A percentile compares a stretch with the other conserved stretches of the same genome.
Conservation (phyloP, 2,113 vertebrate species). For the Pyxicephalus adspersus region DNA sequence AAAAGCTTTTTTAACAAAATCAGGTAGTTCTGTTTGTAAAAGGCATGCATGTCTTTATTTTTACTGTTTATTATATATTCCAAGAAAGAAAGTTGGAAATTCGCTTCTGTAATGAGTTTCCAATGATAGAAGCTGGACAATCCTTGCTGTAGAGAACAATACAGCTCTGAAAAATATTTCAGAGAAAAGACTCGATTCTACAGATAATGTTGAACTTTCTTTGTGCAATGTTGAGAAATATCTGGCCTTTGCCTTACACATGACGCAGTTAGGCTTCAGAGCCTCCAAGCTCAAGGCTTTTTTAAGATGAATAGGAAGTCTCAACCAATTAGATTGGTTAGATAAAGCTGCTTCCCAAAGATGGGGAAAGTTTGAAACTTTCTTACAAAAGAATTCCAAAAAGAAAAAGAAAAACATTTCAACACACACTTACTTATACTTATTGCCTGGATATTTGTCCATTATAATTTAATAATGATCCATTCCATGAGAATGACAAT, state of each 20-base stretch:
- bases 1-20: no score
- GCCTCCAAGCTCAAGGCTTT: slow-evolving; percentile 34
- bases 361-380: slow-evolving; percentile 12
- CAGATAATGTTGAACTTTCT: slow-evolving; percentile 41
- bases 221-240: slow-evolving; percentile 43
- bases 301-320: slow-evolving; percentile 38
- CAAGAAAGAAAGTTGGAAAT: slow-evolving; percentile 26
- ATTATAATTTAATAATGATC: no score
- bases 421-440: no score
- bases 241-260: slow-evolving; percentile 47
- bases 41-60: no score
- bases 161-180: slow-evolving; percentile 30
- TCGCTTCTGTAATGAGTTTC: slow-evolving; percentile 33
- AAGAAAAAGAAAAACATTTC: not conserved
- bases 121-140: slow-evolving; percentile 7
- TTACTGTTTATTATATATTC: not conserved
- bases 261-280: slow-evolving; percentile 48
- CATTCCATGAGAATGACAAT: no score
- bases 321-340: slow-evolving; percentile 47
- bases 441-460: no score
- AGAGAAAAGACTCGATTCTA: slow-evolving; percentile 34
- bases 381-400: slow-evolving; percentile 19
- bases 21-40: no score
- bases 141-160: slow-evolving; percentile 32
- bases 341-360: slow-evolving; percentile 3